These are phyloP conservation scores for Pinctada fucata DNA, from an alignment of 2,888 invertebrate genomes.

Conservation along the genomic window DNA sequence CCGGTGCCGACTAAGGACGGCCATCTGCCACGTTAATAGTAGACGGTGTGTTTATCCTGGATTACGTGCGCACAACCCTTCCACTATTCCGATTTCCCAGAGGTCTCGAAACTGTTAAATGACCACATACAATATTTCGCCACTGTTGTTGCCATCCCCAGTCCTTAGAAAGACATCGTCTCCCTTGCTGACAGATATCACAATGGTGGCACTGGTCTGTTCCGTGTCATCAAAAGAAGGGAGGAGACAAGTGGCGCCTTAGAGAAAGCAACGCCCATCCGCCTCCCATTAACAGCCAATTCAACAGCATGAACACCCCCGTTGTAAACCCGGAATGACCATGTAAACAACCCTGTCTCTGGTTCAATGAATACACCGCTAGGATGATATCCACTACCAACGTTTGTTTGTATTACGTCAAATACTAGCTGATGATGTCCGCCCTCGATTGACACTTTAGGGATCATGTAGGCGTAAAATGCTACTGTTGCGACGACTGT, in stretches of 20 bases:
- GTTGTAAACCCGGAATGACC: background rate
- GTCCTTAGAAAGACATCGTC: conserved; percentile 6
- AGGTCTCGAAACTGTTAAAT: no score
- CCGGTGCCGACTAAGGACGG: no score
- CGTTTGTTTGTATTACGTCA: conserved; percentile 3
- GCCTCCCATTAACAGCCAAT: background rate
- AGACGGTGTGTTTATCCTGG: no score
- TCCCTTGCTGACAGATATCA: background rate
- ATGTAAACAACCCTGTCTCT: background rate
- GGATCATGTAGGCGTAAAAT: background rate
- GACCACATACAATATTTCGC: no score
- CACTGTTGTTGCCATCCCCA: background rate
- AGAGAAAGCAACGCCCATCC: background rate
- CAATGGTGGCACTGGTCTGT: background rate
- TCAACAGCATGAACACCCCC: background rate
- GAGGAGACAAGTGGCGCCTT: background rate
- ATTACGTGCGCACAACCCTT: no score
- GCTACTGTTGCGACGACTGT: background rate
- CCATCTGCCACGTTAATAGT: no score
- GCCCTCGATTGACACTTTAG: background rate
- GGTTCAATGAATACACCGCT: conserved; percentile 5
- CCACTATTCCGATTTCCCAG: no score
- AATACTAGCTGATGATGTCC: background rate
- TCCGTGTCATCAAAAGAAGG: background rate
- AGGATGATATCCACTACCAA: conserved; percentile 2